Base-by-base conservation (phyloP, 1,140 invertebrate species). In the Panagrolaimus sp. region DNA sequence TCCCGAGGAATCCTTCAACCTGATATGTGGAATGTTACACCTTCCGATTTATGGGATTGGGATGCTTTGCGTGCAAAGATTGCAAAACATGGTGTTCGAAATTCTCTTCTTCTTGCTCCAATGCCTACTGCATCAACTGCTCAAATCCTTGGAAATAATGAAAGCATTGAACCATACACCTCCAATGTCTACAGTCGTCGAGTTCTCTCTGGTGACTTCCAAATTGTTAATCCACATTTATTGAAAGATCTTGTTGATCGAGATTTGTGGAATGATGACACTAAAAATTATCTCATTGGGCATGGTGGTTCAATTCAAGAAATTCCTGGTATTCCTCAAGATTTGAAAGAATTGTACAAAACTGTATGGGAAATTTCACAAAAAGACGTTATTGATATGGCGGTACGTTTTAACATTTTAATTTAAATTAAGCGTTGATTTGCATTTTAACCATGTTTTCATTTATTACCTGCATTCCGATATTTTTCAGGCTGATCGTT, bases 121-220 rank as follows among this genome's bases (percentile, higher is more conserved):
- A 99, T 98, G 96, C 96, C 96, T 1, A 99, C 96, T 14, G 95
- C 96, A 14, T 97, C 94, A 1, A 99, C 96, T 0, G 95, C 96
- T 7, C 96, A 98, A 86, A 99, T 99, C 81, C 87, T 99, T 43
- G 96, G 96, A 14, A 98, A 98, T 80, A 98, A 98, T 84, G 95
- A 99, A 85, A 93, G 93, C 0, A 92, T 98, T 81, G 96, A 99
- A 85, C 92, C 96, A 0, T 98, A 96, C 83, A 98, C 94, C 0
- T 95, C 91, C 17, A 99, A 99, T 82, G 92, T 98, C 74, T 99
- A 98, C 81, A 90, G 90, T 26, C 87, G 96, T 73, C 87, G 96
- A 63, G 95, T 98, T 1, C 85, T 97, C 10, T 95, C 93, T 45
- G 94, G 94, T 10, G 89, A 90, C 83, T 90, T 90, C 78, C 88